A percentile compares a stretch with the other conserved stretches of the same genome.
phyloP scores from a whole-genome alignment of 2,797 vertebrate species.

The Kryptolebias ocellatus region DNA sequence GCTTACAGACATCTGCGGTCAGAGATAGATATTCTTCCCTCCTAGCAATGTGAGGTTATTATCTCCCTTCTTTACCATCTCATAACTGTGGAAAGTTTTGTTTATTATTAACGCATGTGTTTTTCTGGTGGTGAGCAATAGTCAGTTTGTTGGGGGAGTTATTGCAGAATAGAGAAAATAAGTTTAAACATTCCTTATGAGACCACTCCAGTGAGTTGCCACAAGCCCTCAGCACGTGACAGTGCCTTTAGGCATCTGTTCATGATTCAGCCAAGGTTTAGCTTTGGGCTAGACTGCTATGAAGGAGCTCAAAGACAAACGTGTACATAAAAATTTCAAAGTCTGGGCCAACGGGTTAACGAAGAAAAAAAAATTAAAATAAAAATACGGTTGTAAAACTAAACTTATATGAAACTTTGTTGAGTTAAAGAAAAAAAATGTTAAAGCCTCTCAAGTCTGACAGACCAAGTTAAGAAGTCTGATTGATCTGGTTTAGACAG shows the following conservation, averaged over 20 bases:
- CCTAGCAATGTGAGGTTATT: conserved; percentile 11
- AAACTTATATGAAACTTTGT: conserved; percentile 17
- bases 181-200: conserved; percentile 1
- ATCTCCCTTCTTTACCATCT: conserved; percentile 4
- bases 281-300: background rate
- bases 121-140: background rate
- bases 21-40: conserved; percentile 11
- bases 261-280: conserved; percentile 24
- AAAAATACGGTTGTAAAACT: conserved; percentile 12
- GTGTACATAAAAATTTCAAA: background rate
- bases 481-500: conserved; percentile 22
- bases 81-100: background rate
- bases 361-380: conserved; percentile 1
- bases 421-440: conserved; percentile 8
- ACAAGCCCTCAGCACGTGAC: conserved; percentile 1
- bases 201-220: background rate
- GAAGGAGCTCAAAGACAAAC: conserved; percentile 17
- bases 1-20: conserved; percentile 27
- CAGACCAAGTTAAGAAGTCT: conserved; percentile 35
- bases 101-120: background rate
- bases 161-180: conserved; percentile 1
- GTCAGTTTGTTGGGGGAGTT: background rate
- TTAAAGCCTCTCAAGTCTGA: background rate
- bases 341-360: conserved; percentile 8
- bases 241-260: background rate